Evolutionary conservation across 2,888 invertebrate species (phyloP).

Genomic region (Chloroclystis v-ata): DNA sequence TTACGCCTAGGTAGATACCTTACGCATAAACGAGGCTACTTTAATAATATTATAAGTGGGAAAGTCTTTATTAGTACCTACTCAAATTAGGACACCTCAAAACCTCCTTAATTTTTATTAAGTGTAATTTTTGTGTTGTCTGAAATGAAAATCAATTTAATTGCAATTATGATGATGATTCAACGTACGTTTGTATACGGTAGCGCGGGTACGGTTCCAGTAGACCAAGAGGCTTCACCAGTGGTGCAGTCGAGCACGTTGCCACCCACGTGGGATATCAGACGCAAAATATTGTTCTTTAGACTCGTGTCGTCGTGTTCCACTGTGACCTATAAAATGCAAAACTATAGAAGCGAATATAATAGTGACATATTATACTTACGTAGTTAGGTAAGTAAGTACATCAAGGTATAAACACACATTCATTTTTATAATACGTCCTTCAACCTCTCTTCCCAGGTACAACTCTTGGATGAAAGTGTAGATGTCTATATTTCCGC

Average conservation of each 20-base stretch:
- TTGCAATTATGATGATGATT: not conserved
- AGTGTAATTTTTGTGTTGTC: too few species aligned
- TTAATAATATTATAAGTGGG: too few species aligned
- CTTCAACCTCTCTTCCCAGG: conserved; percentile 44
- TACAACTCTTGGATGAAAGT: conserved; percentile 35
- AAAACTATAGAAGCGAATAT: not conserved
- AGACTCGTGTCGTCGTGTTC: conserved; percentile 18
- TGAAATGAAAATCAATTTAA: too few species aligned
- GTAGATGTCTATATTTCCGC: conserved; percentile 41
- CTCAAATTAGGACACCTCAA: too few species aligned
- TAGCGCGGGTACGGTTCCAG: not conserved
- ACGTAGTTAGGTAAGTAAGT: too few species aligned
- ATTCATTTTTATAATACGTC: conserved; percentile 39
- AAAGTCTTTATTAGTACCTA: too few species aligned
- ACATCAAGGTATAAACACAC: conserved; percentile 28
- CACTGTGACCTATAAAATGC: conserved; percentile 30
- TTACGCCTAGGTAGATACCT: too few species aligned
- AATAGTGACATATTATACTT: not conserved
- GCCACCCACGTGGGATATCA: conserved; percentile 39
- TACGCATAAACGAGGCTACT: too few species aligned
- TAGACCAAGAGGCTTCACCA: conserved; percentile 31
- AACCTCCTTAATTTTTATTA: too few species aligned
- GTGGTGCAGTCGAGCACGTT: conserved; percentile 31
- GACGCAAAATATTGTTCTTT: conserved; percentile 33
- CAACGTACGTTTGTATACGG: not conserved